These are phyloP conservation scores for Psilopogon haemacephalus DNA, from an alignment of 2,113 vertebrate genomes.

Conservation along the genomic window DNA sequence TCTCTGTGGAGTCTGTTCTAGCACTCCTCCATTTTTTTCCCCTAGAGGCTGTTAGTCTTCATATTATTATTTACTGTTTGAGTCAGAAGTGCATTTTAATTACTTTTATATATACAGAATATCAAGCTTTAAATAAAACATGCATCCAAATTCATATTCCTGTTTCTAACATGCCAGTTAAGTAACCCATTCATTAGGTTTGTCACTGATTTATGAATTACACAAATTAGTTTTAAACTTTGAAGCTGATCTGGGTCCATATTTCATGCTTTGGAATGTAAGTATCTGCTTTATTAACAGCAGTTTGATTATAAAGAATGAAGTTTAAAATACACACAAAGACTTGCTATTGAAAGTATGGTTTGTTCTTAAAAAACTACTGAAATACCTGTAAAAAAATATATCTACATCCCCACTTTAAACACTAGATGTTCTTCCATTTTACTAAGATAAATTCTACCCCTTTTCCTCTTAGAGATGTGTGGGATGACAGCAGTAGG, in stretches of 20 bases:
- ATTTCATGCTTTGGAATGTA: constrained; percentile 68
- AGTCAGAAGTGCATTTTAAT: constrained; percentile 64
- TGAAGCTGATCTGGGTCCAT: constrained; percentile 31
- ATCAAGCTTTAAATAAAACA: constrained; percentile 69
- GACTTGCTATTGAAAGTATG: neutral
- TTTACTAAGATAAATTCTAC: neutral
- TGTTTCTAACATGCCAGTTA: constrained; percentile 57
- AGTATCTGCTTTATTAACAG: constrained; percentile 62
- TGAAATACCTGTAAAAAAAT: neutral
- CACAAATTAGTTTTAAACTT: constrained; percentile 45
- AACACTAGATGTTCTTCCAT: neutral
- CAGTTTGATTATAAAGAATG: constrained; percentile 42
- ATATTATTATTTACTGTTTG: constrained; percentile 58
- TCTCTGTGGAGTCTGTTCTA: too few species aligned
- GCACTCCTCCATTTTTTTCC: neutral
- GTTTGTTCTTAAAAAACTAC: neutral
- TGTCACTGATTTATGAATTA: constrained; percentile 63
- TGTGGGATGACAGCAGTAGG: neutral
- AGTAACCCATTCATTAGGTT: constrained; percentile 74
- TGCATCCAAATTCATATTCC: constrained; percentile 25
- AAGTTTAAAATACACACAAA: constrained; percentile 1
- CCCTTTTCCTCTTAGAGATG: neutral
- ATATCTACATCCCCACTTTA: neutral
- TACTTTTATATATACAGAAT: constrained; percentile 59
- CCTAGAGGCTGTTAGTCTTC: constrained; percentile 36